These are phyloP conservation scores for Laterallus jamaicensis DNA, from an alignment of 2,113 vertebrate species.

Conservation along the genomic window DNA sequence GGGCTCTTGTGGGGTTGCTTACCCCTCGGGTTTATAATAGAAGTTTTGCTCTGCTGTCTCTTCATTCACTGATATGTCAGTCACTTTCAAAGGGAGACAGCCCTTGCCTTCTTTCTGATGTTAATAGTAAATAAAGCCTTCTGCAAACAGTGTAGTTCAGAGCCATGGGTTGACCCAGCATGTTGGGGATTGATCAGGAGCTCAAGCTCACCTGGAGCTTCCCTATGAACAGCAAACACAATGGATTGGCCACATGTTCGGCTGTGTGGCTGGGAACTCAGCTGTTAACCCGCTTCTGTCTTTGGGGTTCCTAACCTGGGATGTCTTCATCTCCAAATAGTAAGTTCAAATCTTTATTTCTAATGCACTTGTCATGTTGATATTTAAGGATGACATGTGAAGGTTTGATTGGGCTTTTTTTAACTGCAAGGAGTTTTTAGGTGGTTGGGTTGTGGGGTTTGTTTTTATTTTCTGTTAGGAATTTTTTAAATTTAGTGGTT, in stretches of 20 bases:
- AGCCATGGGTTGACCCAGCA: not conserved
- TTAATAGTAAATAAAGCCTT: conserved; percentile 38
- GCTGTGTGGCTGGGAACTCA: not conserved
- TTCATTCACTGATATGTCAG: not conserved
- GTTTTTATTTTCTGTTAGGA: not conserved
- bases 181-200: conserved; percentile 34
- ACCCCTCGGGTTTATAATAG: not conserved
- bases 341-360: not conserved
- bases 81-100: not conserved
- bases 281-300: not conserved
- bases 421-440: not conserved
- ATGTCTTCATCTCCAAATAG: not conserved
- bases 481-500: not conserved
- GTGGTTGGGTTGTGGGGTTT: no score
- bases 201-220: not conserved
- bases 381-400: not conserved
- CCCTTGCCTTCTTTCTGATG: not conserved
- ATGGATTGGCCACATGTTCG: not conserved
- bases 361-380: not conserved
- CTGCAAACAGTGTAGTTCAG: conserved; percentile 47
- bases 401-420: not conserved
- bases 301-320: not conserved
- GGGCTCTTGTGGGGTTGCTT: not conserved
- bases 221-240: not conserved
- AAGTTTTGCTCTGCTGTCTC: not conserved